Conservation (phyloP, 2,797 vertebrate species). For the Vireo griseus region DNA sequence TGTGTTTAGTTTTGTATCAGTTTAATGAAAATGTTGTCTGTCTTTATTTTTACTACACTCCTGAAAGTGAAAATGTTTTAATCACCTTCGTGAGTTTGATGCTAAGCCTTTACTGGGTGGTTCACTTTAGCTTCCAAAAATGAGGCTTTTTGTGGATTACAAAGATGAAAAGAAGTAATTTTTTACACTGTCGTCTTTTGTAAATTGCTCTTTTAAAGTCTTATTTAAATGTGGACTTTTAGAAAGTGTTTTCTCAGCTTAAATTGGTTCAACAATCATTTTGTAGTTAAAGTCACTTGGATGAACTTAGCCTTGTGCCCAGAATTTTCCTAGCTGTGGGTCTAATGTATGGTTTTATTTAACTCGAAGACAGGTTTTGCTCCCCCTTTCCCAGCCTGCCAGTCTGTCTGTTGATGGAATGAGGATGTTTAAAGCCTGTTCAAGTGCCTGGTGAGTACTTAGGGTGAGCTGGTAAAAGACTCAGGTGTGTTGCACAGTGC, state of each 20-base stretch:
- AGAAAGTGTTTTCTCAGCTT: conserved; percentile 14
- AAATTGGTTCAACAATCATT: not conserved
- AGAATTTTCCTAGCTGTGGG: not conserved
- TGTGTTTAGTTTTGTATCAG: not conserved
- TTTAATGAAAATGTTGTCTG: not conserved
- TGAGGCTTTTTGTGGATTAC: conserved; percentile 33
- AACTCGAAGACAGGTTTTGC: not conserved
- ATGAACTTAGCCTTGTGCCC: not conserved
- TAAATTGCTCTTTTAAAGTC: conserved; percentile 27
- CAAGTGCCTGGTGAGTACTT: not conserved
- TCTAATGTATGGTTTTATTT: not conserved
- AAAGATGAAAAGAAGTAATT: conserved; percentile 40
- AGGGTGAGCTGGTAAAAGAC: not conserved
- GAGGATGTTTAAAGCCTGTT: not conserved
- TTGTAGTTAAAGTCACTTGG: conserved; percentile 33
- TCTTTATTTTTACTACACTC: not conserved
- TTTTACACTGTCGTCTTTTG: not conserved
- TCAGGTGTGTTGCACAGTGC: not conserved
- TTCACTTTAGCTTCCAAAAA: conserved; percentile 9
- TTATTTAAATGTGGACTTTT: not conserved
- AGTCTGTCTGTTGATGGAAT: not conserved
- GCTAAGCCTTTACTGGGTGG: conserved; percentile 12
- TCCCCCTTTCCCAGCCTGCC: not conserved
- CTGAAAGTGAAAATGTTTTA: not conserved
- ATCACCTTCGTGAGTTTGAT: not conserved